A percentile compares a stretch with the other conserved stretches of the same genome.
These are phyloP conservation scores for Cygnus buccinator DNA, from an alignment of 2,113 vertebrate genomes.

Conservation along the genomic window DNA sequence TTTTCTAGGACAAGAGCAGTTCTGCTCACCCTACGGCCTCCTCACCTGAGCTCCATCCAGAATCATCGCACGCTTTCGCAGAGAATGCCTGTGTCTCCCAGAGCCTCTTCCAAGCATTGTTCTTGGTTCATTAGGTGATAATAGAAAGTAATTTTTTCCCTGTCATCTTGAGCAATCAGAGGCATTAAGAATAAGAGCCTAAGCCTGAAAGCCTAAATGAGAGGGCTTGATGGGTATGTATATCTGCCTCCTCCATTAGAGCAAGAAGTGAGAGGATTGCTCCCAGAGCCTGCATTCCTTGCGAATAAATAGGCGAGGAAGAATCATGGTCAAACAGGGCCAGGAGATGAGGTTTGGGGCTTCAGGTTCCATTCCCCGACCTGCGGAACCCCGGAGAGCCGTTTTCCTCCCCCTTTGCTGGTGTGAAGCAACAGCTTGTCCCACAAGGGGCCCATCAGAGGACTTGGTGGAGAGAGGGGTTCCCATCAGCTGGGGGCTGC, in stretches of 20 bases:
- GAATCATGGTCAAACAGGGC: neutral
- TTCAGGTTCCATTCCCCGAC: neutral
- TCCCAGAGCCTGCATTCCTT: neutral
- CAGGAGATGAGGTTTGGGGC: neutral
- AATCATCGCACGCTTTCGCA: neutral
- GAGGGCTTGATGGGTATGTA: conserved; percentile 46
- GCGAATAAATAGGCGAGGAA: neutral
- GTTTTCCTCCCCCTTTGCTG: neutral
- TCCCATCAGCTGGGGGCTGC: neutral
- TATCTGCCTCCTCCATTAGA: conserved; percentile 48
- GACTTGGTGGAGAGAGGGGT: neutral
- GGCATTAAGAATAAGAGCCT: conserved; percentile 62
- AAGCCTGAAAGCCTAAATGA: conserved; percentile 61
- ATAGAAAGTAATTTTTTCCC: conserved; percentile 60
- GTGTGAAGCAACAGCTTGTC: neutral
- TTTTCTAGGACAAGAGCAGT: neutral
- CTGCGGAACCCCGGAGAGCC: neutral
- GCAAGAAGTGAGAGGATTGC: neutral
- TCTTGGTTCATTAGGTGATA: conserved; percentile 64
- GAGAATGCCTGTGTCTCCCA: neutral
- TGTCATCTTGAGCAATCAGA: conserved; percentile 57
- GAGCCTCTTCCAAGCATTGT: conserved; percentile 34
- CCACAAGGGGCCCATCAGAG: neutral
- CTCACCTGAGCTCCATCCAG: neutral
- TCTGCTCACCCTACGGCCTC: neutral